A percentile compares a stretch with the other conserved stretches of the same genome.
phyloP scores from a whole-genome alignment of 1,140 invertebrate species.

The Phymastichus coffea region DNA sequence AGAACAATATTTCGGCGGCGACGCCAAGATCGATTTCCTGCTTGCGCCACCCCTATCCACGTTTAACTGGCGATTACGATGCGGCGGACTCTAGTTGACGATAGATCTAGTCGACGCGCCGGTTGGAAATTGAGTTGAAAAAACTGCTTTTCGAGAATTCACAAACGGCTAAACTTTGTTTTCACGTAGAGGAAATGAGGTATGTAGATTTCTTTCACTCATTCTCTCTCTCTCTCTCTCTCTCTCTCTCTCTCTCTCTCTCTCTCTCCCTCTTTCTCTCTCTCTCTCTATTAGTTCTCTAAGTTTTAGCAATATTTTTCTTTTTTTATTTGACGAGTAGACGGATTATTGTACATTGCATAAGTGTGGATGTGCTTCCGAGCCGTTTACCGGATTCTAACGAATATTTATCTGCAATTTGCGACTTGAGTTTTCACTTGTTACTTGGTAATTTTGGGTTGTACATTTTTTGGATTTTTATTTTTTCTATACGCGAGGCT shows the following conservation, averaged over 20 bases:
- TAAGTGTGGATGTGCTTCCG: too few species aligned
- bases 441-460: too few species aligned
- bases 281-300: too few species aligned
- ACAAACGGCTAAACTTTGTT: conserved; percentile 3
- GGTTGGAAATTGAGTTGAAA: not conserved
- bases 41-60: conserved; percentile 20
- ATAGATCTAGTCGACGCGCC: conserved; percentile 2
- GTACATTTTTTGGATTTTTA: conserved; percentile 20
- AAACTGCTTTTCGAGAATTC: conserved; percentile 1
- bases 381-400: conserved; percentile 9
- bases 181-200: not conserved
- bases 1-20: conserved; percentile 19
- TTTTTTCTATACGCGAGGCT: conserved; percentile 3
- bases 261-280: too few species aligned
- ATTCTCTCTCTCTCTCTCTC: not conserved
- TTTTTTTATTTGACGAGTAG: not conserved
- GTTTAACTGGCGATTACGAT: conserved; percentile 22
- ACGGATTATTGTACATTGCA: not conserved
- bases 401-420: conserved; percentile 19
- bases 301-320: not conserved
- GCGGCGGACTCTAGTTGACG: conserved; percentile 4
- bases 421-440: conserved; percentile 16
- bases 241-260: too few species aligned
- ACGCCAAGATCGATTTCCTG: conserved; percentile 34
- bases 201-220: not conserved